Conservation (phyloP, 2,797 vertebrate species). For the Alfaro cultratus region DNA sequence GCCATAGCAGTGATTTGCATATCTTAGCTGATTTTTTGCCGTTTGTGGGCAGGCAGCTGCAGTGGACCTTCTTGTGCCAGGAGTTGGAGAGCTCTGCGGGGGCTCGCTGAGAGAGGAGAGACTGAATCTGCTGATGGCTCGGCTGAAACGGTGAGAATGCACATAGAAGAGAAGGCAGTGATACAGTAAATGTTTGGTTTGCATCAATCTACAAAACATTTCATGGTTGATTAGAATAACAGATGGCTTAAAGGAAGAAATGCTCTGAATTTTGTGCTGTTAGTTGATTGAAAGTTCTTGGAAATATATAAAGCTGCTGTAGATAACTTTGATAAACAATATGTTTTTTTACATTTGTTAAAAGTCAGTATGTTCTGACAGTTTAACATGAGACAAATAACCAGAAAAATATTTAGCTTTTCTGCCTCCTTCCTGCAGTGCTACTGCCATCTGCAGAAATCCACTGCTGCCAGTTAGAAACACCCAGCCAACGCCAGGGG, state of each 20-base stretch:
- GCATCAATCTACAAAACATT: background rate
- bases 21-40: slow-evolving; percentile 37
- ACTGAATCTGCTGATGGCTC: slow-evolving; percentile 82
- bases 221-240: background rate
- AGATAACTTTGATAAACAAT: no score
- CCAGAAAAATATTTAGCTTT: no score
- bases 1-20: slow-evolving; percentile 47
- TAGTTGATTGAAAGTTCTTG: background rate
- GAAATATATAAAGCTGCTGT: background rate
- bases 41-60: slow-evolving; percentile 87
- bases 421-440: no score
- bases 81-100: slow-evolving; percentile 94
- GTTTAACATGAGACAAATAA: no score
- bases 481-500: no score
- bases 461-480: no score
- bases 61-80: slow-evolving; percentile 94
- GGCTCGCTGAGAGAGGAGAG: slow-evolving; percentile 95
- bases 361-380: no score
- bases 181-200: background rate
- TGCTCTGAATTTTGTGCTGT: background rate
- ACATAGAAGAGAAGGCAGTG: background rate
- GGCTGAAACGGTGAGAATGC: slow-evolving; percentile 84
- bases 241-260: background rate
- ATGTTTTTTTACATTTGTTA: no score
- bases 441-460: no score